Evolutionary conservation across 2,797 vertebrate genomes (phyloP).

Genomic region (Liasis olivaceus): DNA sequence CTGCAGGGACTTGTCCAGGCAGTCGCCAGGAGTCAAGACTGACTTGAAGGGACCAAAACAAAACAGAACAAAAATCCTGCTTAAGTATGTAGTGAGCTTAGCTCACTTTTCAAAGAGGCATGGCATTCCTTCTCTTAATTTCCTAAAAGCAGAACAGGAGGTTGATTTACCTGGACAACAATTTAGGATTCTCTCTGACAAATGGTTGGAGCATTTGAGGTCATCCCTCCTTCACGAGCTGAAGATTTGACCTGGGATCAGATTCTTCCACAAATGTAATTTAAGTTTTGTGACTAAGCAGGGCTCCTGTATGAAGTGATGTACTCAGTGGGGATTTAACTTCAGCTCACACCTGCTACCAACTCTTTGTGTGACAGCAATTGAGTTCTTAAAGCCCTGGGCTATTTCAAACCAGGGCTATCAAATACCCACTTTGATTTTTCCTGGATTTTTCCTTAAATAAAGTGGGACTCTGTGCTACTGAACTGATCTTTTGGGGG

Average conservation of each 20-base stretch:
- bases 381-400: neutral
- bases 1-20: neutral
- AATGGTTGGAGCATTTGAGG: neutral
- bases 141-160: neutral
- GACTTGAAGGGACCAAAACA: neutral
- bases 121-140: neutral
- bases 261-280: neutral
- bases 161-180: neutral
- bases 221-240: neutral
- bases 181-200: neutral
- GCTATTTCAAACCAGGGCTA: conserved; percentile 5
- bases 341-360: conserved; percentile 8
- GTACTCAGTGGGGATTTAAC: neutral
- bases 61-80: neutral
- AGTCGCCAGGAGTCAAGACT: neutral
- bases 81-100: neutral
- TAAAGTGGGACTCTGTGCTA: neutral
- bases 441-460: conserved; percentile 9
- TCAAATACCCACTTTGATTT: neutral
- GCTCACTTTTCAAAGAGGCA: neutral
- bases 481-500: neutral
- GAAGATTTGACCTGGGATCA: neutral
- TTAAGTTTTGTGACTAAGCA: neutral
- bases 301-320: neutral
- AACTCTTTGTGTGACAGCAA: neutral